These are phyloP conservation scores for Phataginus tricuspis DNA, from an alignment of 2,797 vertebrate genomes.

Conservation along the genomic window DNA sequence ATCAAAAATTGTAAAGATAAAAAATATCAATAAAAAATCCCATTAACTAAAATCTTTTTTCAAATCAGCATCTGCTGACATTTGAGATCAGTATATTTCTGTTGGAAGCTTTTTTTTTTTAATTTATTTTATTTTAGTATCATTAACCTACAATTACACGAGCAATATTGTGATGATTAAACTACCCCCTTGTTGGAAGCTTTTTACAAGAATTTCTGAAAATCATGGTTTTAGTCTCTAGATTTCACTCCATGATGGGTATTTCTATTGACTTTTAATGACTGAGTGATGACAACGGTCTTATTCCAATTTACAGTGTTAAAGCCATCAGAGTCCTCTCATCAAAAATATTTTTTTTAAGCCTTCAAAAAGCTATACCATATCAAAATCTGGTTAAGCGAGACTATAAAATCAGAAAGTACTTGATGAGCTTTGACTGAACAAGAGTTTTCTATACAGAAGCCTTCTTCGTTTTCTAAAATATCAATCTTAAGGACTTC, in stretches of 20 bases:
- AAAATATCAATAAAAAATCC: background rate
- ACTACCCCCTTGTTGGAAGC: conserved; percentile 6
- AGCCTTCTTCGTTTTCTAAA: background rate
- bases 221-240: background rate
- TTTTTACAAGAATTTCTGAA: conserved; percentile 4
- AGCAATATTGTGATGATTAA: too few species aligned
- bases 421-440: background rate
- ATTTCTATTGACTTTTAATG: background rate
- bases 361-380: background rate
- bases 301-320: background rate
- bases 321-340: background rate
- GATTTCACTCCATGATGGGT: background rate
- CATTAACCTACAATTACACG: too few species aligned
- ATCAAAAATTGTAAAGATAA: background rate
- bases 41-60: background rate
- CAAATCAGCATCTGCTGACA: background rate
- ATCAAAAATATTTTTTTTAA: background rate
- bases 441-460: background rate
- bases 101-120: background rate
- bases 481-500: background rate
- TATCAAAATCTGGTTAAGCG: background rate
- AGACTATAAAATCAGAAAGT: background rate
- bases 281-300: background rate
- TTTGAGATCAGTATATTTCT: background rate
- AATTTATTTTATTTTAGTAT: too few species aligned